Percentiles rank a stretch among this genome's conserved stretches.
Conservation (phyloP, 2,113 vertebrate genomes). For the Egretta garzetta region DNA sequence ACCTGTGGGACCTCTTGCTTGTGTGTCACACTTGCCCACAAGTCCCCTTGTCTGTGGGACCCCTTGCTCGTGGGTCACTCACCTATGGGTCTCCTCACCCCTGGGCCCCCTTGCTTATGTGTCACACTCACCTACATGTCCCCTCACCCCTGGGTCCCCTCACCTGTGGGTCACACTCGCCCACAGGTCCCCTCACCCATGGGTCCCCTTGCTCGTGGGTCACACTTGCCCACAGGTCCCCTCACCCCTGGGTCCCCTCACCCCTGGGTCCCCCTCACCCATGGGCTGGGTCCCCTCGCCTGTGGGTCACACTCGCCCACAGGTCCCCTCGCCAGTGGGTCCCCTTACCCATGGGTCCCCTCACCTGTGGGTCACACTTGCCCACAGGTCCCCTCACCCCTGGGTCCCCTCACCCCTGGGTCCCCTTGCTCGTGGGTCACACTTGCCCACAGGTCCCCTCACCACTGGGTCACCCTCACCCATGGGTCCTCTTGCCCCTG, state of each 20-base stretch:
- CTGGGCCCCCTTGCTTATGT: fast-evolving
- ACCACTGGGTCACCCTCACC: neutral
- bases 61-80: too few species aligned
- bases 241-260: too few species aligned
- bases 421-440: fast-evolving
- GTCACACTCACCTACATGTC: fast-evolving
- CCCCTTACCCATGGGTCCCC: neutral
- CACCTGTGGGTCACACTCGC: fast-evolving
- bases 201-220: too few species aligned
- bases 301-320: too few species aligned
- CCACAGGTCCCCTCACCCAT: neutral
- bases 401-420: too few species aligned
- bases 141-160: neutral
- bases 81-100: too few species aligned
- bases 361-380: too few species aligned
- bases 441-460: fast-evolving
- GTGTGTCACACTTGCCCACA: fast-evolving
- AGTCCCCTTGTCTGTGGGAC: fast-evolving
- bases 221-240: too few species aligned
- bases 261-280: too few species aligned
- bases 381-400: too few species aligned
- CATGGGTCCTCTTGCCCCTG: neutral
- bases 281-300: too few species aligned
- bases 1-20: neutral
- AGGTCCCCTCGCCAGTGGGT: fast-evolving